These are phyloP conservation scores for Cantharis flavilabris DNA, from an alignment of 2,888 invertebrate genomes.

Conservation along the genomic window DNA sequence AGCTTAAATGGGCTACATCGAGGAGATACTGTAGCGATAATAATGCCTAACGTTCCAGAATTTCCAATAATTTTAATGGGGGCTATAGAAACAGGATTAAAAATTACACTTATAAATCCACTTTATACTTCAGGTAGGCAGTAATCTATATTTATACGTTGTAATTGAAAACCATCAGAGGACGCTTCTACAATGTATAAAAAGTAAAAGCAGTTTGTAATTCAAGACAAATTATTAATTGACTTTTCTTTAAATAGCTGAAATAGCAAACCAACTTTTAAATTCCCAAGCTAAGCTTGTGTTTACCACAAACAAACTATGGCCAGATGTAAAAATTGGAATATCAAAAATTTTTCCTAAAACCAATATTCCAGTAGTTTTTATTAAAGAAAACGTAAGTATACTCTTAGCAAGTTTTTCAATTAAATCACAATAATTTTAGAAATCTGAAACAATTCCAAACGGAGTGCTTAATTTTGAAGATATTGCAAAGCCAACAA, in stretches of 20 bases:
- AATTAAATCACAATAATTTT: background rate
- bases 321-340: conserved; percentile 52
- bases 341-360: conserved; percentile 61
- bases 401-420: background rate
- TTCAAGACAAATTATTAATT: background rate
- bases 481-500: conserved; percentile 58
- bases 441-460: conserved; percentile 30
- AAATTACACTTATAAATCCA: conserved; percentile 73
- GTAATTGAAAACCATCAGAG: background rate
- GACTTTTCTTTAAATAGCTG: conserved; percentile 59
- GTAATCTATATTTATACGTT: background rate
- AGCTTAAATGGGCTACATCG: conserved; percentile 64
- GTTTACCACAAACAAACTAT: conserved; percentile 62
- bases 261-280: conserved; percentile 65
- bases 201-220: background rate
- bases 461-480: conserved; percentile 62
- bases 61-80: conserved; percentile 68
- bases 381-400: conserved; percentile 31
- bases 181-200: background rate
- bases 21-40: conserved; percentile 65
- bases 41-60: conserved; percentile 78
- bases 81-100: conserved; percentile 68
- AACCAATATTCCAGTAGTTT: conserved; percentile 37
- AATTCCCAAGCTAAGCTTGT: conserved; percentile 65
- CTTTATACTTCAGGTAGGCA: conserved; percentile 61